Base-by-base conservation (phyloP, 2,888 invertebrate genomes). In the Dioctria rufipes region DNA sequence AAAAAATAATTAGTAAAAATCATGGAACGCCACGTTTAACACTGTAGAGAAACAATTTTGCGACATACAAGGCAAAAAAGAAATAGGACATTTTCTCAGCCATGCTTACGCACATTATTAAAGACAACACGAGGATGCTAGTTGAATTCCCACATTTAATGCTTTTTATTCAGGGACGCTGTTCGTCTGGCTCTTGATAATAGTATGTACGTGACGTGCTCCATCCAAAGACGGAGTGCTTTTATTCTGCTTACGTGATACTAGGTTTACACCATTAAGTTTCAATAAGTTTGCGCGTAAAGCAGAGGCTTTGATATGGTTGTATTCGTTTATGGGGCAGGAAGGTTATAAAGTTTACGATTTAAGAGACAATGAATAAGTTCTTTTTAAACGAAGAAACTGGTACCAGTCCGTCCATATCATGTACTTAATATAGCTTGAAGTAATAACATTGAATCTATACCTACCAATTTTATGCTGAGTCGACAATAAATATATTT, bases 161-260 rank as follows among this genome's bases (percentile, higher is more conserved):
- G n/a, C 13, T 13, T 66, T 66, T 43, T 3, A 42, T 43, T 66
- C 46, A 43, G 13, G 46, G 58, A 43, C 8, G 13, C 13, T 63
- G 39, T 25, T 61, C 43, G 49, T 63, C 63, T 46, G 77, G 77
- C 51, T 58, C 49, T 77, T 77, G 63, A 63, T 63, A 77, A 63
- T 61, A 61, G 25, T 25, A 25, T 25, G 25, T 25, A 25, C 25
- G 25, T 25, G 25, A 25, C 25, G 77, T 77, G 63, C 49, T 49
- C 49, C 77, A 61, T 63, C 40, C 63, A n/a, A 46, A 11, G 51
- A 63, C 13, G 63, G 63, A 51, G 42, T 73, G 73, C 63, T 39
- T 77, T 77, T 77, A 77, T 77, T 77, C 63, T 25, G 8, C n/a
- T n/a, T 77, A 77, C 77, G 77, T 77, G 77, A 61, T 63, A 49